Base-by-base conservation (phyloP, 2,888 invertebrate genomes). In the Phortica okadai region DNA sequence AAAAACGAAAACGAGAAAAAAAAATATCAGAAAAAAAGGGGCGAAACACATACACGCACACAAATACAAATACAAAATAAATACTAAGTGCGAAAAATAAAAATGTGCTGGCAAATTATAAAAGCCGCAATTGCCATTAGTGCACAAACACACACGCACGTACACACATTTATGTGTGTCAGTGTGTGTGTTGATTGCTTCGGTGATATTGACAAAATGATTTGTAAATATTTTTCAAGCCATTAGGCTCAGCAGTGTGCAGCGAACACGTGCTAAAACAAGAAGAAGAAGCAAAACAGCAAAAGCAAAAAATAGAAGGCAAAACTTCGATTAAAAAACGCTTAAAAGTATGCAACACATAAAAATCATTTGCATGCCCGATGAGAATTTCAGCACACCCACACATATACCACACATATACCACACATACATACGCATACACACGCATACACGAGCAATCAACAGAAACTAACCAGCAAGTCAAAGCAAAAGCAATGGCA, bases 181-280 rank as follows among this genome's bases (percentile, higher is more conserved):
- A 0, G 44, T 58, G 6, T 59, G 41, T 8, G 21, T 16, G 42
- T 56, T 58, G 67, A 67, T 78, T 66, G 56, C 54, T 50, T 54
- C 42, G 74, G 78, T 82, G 88, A 85, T 86, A 86, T 88, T 86
- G 85, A 86, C 85, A 86, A 86, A 86, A 86, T 86, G 88, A 86
- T 86, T 86, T 86, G 85, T 86, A 88, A 87, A 86, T 88, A 86
- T 86, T 86, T 86, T 86, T 87, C 88, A 88, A 88, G 87, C 87
- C 85, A 88, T 85, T 85, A 85, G 87, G 80, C 82, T 78, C 83
- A 82, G 81, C 50, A 50, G 14, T 50, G 50, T 50, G 67, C 14
- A 67, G n/a, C n/a, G 0, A 50, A 50, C 50, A 14, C 10, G 25
- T 62, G 70, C 69, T 50, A 14, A 67, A 21, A 21, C 21, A 21